These are phyloP conservation scores for Oscheius sp. DNA, from an alignment of 2,888 invertebrate genomes.

Conservation along the genomic window DNA sequence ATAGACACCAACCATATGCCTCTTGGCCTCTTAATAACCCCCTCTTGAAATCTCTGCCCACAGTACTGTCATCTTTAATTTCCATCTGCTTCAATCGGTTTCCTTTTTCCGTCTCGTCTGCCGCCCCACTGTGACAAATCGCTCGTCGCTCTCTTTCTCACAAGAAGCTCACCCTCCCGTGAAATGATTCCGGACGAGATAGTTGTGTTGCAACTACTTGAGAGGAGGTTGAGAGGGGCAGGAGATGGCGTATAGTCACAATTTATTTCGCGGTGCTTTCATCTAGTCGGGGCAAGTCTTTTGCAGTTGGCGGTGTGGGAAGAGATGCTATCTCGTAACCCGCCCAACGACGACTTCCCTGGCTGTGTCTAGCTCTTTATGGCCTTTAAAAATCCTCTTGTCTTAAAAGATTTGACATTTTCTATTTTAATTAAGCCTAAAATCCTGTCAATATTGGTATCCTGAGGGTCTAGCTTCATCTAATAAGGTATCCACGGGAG, in stretches of 20 bases:
- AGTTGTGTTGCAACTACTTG: too few species aligned
- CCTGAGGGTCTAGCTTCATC: too few species aligned
- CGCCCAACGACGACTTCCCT: slow-evolving; percentile 21
- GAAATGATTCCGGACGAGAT: slow-evolving; percentile 10
- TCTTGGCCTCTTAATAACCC: background rate
- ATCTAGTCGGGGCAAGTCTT: slow-evolving; percentile 19
- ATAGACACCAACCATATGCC: slow-evolving; percentile 24
- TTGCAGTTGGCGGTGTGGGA: slow-evolving; percentile 1
- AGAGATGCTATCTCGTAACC: slow-evolving; percentile 25
- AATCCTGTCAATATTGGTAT: slow-evolving; percentile 1
- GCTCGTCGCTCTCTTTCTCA: background rate
- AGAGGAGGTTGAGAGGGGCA: too few species aligned
- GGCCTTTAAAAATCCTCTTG: background rate
- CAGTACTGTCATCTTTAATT: background rate
- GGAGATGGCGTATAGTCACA: slow-evolving; percentile 5
- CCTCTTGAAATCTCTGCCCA: slow-evolving; percentile 10
- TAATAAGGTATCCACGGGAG: slow-evolving; percentile 4
- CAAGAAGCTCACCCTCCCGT: slow-evolving; percentile 1
- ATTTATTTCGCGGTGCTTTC: slow-evolving; percentile 27
- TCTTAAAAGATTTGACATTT: background rate
- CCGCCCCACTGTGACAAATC: background rate
- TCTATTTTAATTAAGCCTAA: slow-evolving; percentile 2
- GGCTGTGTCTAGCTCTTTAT: background rate
- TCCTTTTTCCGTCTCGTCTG: too few species aligned
- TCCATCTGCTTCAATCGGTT: background rate